phyloP scores from a whole-genome alignment of 2,113 vertebrate genomes.

The Heterotis niloticus region DNA sequence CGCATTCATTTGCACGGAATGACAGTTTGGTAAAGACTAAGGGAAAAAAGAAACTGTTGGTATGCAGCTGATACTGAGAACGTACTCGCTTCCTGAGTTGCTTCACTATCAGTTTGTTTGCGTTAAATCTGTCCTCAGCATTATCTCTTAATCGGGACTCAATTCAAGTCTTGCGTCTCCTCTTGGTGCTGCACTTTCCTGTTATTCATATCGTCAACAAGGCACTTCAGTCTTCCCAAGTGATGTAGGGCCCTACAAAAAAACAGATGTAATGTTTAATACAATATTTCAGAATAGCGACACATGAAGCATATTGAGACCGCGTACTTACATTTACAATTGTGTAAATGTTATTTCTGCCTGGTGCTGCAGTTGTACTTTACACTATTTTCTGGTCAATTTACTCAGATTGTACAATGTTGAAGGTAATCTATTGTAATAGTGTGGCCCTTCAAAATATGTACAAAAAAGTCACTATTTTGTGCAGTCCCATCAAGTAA shows the following conservation, averaged over 20 bases:
- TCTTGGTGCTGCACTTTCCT: conserved; percentile 34
- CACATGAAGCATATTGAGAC: not conserved
- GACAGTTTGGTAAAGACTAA: no score
- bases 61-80: no score
- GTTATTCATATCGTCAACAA: conserved; percentile 59
- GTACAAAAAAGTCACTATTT: not conserved
- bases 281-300: not conserved
- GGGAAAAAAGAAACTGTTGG: no score
- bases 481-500: not conserved
- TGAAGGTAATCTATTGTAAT: not conserved
- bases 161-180: not conserved
- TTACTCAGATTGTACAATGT: not conserved
- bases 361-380: not conserved
- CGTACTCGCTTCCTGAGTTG: no score
- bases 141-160: not conserved
- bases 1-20: no score
- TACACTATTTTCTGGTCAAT: not conserved
- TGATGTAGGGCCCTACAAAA: conserved; percentile 66
- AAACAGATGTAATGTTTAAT: conserved; percentile 23
- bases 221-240: conserved; percentile 63
- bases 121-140: conserved; percentile 43
- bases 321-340: not conserved
- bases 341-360: no score
- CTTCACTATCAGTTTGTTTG: not conserved
- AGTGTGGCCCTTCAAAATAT: not conserved